Evolutionary conservation across 2,888 invertebrate species (phyloP), one percentile per base, ranked within the genome.

Genomic region (Coecobrya sp.): DNA sequence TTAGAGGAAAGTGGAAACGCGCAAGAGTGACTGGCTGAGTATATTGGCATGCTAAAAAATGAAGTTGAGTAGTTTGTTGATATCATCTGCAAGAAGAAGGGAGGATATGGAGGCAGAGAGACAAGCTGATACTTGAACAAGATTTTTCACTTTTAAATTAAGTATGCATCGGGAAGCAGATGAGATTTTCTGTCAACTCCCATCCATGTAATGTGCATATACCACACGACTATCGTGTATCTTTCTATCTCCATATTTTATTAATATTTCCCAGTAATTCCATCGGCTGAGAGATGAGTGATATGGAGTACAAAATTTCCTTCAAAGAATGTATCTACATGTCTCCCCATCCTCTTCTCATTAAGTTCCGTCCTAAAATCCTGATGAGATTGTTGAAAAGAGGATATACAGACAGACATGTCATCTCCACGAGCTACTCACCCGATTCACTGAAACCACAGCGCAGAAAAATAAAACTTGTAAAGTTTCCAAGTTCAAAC

Each of bases 111-210:
- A 36, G 19, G n/a, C 19, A 1, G 13, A 27, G 65, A 65, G 25
- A 65, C 36, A 7, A 65, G 65, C 36, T 70, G 70, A 30, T 70
- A 30, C 30, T 70, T 36, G 70, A 70, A 36, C 70, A 70, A 36
- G 70, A 70, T 36, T 70, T 70, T 70, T 70, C 70, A 70, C 70
- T 70, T 70, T 70, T 70, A 70, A 36, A 70, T 70, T n/a, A 70
- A 7, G n/a, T 3, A 70, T n/a, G 70, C 36, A 36, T 70, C 70
- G 10, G 36, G 27, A 36, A 36, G 70, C 70, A 70, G 70, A 70
- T 36, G 22, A 70, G n/a, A 36, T 70, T 70, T 70, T 70, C 11
- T 36, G 36, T 16, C 30, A 27, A 65, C 25, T 13, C 13, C 49
- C 13, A 49, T 3, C 49, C 62, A 62, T 4, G 62, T 62, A 2